phyloP scores from a whole-genome alignment of 2,797 vertebrate genomes.

The Neopelma chrysocephalum region DNA sequence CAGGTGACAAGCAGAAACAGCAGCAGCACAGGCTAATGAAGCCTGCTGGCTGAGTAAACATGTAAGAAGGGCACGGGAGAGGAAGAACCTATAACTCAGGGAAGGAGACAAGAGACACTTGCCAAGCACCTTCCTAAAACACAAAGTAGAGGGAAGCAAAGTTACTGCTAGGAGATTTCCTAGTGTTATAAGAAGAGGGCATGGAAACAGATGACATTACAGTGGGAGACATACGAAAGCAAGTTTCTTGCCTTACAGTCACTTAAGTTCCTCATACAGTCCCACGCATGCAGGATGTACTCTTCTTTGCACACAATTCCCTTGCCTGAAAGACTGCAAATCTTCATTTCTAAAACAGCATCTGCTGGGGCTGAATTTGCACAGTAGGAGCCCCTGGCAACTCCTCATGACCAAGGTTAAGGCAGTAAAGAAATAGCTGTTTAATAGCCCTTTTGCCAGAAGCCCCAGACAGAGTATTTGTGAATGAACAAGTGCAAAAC shows the following conservation, averaged over 20 bases:
- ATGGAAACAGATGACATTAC: background rate
- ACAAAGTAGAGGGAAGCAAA: background rate
- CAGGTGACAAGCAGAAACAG: background rate
- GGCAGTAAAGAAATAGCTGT: background rate
- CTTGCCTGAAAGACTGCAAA: background rate
- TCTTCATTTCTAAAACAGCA: background rate
- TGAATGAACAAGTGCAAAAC: background rate
- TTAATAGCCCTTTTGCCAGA: background rate
- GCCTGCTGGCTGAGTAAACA: background rate
- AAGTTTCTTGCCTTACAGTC: background rate
- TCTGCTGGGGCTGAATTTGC: background rate
- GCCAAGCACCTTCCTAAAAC: background rate
- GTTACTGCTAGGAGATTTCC: background rate
- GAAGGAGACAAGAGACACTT: background rate
- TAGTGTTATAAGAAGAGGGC: background rate
- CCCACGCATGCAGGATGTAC: background rate
- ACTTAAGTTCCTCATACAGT: background rate
- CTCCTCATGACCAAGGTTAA: background rate
- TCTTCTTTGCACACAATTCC: background rate
- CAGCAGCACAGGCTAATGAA: background rate
- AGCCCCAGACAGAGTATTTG: background rate
- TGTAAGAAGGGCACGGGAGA: accelerated
- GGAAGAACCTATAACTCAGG: background rate
- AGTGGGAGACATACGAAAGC: background rate
- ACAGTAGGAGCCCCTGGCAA: background rate